Conservation (phyloP, 2,113 vertebrate species). For the Spilogale gracilis region DNA sequence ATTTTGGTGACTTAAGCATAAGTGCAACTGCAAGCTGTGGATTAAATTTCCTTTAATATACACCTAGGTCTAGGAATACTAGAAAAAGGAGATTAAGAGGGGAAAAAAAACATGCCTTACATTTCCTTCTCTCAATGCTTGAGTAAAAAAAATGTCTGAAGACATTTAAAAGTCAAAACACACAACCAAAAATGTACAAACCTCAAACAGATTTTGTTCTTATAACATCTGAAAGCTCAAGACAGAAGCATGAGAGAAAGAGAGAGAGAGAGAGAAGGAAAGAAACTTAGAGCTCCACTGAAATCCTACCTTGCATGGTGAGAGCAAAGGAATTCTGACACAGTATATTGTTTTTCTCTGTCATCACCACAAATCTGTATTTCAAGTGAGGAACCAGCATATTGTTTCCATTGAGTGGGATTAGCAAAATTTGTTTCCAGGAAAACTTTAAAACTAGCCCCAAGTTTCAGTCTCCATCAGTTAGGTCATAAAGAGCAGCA, state of each 20-base stretch:
- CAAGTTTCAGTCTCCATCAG: constrained; percentile 34
- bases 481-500: constrained; percentile 58
- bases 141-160: constrained; percentile 2
- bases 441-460: constrained; percentile 66
- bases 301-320: constrained; percentile 22
- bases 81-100: neutral
- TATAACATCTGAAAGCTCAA: constrained; percentile 26
- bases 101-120: neutral
- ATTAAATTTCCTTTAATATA: constrained; percentile 53
- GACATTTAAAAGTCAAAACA: constrained; percentile 42
- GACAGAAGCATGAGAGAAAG: neutral
- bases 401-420: constrained; percentile 72
- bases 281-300: neutral
- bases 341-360: constrained; percentile 31
- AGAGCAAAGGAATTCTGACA: constrained; percentile 45
- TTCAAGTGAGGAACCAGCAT: constrained; percentile 59
- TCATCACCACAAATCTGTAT: constrained; percentile 48
- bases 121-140: neutral
- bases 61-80: neutral
- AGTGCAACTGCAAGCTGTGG: neutral
- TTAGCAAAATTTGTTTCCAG: constrained; percentile 76
- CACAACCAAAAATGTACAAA: neutral
- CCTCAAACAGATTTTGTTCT: constrained; percentile 17
- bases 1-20: constrained; percentile 45
- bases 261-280: no score